Base-by-base conservation (phyloP, 2,797 vertebrate genomes). In the Otus scops region DNA sequence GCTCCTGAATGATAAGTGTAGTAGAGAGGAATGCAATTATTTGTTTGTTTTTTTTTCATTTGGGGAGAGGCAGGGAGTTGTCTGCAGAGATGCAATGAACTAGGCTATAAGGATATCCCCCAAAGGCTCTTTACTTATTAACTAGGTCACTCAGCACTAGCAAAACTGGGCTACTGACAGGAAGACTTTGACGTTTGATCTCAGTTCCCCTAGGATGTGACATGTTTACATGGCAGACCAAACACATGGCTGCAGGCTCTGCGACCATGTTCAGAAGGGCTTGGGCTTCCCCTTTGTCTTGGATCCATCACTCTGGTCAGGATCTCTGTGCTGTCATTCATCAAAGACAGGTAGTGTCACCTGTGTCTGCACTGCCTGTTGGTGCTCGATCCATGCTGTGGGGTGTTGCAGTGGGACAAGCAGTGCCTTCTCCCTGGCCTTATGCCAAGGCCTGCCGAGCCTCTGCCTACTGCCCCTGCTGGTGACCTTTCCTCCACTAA, bases 231-330 rank as follows among this genome's bases (percentile, higher is more conserved):
- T 30, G 80, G 41, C 69, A 51, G 61, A 22, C 36, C 63, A 84
- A 57, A 85, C 60, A 45, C 32, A 32, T 1, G 1, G 51, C 38
- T 26, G 2, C 19, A 28, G 48, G 19, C 65, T 86, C 54, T 67
- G 36, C 1, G 13, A 2, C 2, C 2, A 21, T 0, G 0, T 51
- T 68, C 16, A 45, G 27, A 48, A 61, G 15, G 20, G 3, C 53
- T 53, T 23, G 47, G 38, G 21, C 20, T 30, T 12, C 5, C 7
- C 47, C 43, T 22, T 28, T 59, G 10, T 64, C 39, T 60, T 60
- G 64, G 53, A 39, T 61, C 27, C 36, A 23, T 18, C 22, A 4
- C 28, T 64, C 39, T 61, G 64, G 20, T 23, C 26, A 30, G 61
- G 68, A 41, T 74, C 36, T 84, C 65, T 69, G 24, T 47, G 68